phyloP scores from a whole-genome alignment of 2,888 invertebrate species.

The Coenonympha glycerion region DNA sequence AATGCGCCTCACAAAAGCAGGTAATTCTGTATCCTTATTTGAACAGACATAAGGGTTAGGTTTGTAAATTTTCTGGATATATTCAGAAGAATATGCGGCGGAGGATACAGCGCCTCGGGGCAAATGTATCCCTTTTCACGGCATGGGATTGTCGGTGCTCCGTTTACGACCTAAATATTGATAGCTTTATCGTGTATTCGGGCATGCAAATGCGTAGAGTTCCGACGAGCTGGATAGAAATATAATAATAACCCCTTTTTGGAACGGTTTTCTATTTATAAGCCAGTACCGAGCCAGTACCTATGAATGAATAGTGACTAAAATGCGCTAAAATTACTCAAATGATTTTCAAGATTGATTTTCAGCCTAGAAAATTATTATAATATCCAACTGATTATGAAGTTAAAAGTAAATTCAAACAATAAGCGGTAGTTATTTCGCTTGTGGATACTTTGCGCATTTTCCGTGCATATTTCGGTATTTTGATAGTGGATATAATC shows the following conservation, averaged over 20 bases:
- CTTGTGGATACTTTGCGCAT: too few species aligned
- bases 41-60: conserved; percentile 1
- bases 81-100: conserved; percentile 15
- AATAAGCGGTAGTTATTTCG: too few species aligned
- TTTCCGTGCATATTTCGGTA: too few species aligned
- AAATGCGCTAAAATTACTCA: too few species aligned
- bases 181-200: conserved; percentile 29
- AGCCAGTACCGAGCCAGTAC: too few species aligned
- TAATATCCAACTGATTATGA: too few species aligned
- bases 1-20: background rate
- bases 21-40: conserved; percentile 10
- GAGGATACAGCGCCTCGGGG: conserved; percentile 28
- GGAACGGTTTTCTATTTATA: background rate
- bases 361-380: too few species aligned
- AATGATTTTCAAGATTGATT: too few species aligned
- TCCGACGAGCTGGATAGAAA: conserved; percentile 9
- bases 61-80: conserved; percentile 7
- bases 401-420: too few species aligned
- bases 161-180: conserved; percentile 35
- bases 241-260: too few species aligned
- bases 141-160: conserved; percentile 24
- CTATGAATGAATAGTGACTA: too few species aligned
- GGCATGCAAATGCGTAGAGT: conserved; percentile 23
- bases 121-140: conserved; percentile 35
- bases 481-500: too few species aligned